Base-by-base conservation (phyloP, 2,113 vertebrate species). In the Lanius ludovicianus region DNA sequence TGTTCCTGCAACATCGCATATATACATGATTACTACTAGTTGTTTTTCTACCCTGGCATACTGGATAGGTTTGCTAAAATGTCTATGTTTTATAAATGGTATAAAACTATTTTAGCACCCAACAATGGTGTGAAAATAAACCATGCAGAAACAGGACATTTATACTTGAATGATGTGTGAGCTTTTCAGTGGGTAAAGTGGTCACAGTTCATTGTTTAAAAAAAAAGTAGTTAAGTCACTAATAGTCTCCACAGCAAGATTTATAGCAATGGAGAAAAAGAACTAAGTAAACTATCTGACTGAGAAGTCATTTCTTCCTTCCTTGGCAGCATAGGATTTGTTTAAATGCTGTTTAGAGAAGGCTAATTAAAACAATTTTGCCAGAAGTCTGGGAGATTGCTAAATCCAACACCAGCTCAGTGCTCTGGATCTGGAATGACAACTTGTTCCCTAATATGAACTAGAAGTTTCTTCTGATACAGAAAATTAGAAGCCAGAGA, bases 341-440 rank as follows among this genome's bases (percentile, higher is more conserved):
- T 97, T 98, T 97, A 97, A 98, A 98, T 5, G 4, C 96, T 96
- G 95, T 94, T 97, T 93, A 95, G 78, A 96, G 96, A 96, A 92
- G 95, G 95, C 95, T 97, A 97, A 98, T 98, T 98, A 98, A 98
- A 98, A 97, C 96, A 97, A 97, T 97, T 98, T 98, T 97, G 83
- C 96, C 95, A 97, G 93, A 96, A 98, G 91, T 95, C 96, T 91
- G 81, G 88, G 97, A 97, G 95, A 97, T 96, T 70, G 76, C 94
- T 81, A 94, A 84, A 69, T 95, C 87, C 92, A 92, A 71, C 90
- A 80, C 85, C 86, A 95, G 83, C 86, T 96, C 90, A 67, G 44
- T 96, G 92, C 83, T 96, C 95, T 96, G 77, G 23, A 95, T 92
- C 85, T 91, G 53, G 79, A 97, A 96, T 93, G 93, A 97, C 97